These are phyloP conservation scores for Sceloporus undulatus DNA, from an alignment of 2,113 vertebrate genomes.

Conservation along the genomic window DNA sequence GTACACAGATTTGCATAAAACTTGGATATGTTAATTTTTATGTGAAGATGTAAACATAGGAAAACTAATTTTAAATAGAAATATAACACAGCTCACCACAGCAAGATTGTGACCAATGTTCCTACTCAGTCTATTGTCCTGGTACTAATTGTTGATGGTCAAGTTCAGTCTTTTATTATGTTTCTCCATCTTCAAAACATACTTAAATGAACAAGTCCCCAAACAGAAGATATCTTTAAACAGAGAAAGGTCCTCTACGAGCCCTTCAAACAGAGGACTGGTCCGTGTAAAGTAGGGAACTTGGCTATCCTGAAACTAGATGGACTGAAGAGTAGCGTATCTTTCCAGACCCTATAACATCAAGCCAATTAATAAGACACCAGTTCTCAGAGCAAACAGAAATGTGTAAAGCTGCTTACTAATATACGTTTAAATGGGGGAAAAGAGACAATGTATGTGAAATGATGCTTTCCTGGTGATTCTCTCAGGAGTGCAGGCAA, in stretches of 20 bases:
- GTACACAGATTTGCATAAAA: too few relatives aligned
- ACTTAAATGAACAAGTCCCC: neutral
- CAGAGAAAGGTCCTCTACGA: too few relatives aligned
- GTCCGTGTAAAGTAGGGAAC: neutral
- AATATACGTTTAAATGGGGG: conserved; percentile 34
- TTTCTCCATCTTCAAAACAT: neutral
- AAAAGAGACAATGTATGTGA: neutral
- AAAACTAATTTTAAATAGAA: neutral
- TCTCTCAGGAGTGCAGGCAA: conserved; percentile 7
- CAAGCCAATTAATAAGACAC: conserved; percentile 1
- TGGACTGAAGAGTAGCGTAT: conserved; percentile 3
- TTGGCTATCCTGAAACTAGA: neutral
- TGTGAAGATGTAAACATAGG: neutral
- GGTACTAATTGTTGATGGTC: neutral
- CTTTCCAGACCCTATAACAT: neutral
- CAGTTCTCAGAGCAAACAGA: conserved; percentile 46
- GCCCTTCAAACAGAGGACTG: too few relatives aligned
- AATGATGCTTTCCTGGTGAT: conserved; percentile 47
- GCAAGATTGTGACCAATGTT: neutral
- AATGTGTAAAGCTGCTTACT: conserved; percentile 3
- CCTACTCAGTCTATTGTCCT: neutral
- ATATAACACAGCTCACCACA: neutral
- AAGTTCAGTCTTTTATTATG: neutral
- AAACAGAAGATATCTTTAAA: neutral
- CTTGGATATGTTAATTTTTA: too few relatives aligned